phyloP scores from a whole-genome alignment of 2,113 vertebrate genomes.

The Ptilorrhoa leucosticta region DNA sequence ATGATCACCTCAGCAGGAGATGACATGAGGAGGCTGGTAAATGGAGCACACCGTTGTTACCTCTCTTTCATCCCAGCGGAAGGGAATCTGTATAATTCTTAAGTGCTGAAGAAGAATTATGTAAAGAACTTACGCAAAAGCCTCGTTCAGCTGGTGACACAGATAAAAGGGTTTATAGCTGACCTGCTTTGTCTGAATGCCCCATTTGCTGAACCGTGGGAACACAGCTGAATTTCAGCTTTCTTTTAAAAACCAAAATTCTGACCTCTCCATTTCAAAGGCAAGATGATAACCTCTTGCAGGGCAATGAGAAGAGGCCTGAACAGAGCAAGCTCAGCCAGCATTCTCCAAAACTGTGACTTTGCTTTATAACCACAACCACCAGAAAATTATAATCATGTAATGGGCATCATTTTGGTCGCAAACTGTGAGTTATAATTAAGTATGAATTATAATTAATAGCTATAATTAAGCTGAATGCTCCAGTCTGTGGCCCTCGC shows the following conservation, averaged over 20 bases:
- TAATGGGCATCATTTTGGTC: not conserved
- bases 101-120: not conserved
- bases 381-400: not conserved
- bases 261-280: not conserved
- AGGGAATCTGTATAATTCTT: not conserved
- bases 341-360: not conserved
- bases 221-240: not conserved
- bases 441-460: not conserved
- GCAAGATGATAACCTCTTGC: not conserved
- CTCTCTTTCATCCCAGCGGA: not conserved
- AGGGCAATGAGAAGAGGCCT: not conserved
- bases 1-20: not conserved
- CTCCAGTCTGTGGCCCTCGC: not conserved
- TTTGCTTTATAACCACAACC: not conserved
- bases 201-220: not conserved
- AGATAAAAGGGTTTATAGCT: not conserved
- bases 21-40: not conserved
- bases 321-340: not conserved
- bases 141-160: not conserved
- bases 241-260: not conserved
- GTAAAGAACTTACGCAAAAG: not conserved
- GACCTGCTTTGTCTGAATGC: not conserved
- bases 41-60: not conserved
- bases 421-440: not conserved
- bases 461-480: not conserved